These are phyloP conservation scores for Alloscopus bannaensis DNA, from an alignment of 2,888 invertebrate genomes.

Conservation along the genomic window DNA sequence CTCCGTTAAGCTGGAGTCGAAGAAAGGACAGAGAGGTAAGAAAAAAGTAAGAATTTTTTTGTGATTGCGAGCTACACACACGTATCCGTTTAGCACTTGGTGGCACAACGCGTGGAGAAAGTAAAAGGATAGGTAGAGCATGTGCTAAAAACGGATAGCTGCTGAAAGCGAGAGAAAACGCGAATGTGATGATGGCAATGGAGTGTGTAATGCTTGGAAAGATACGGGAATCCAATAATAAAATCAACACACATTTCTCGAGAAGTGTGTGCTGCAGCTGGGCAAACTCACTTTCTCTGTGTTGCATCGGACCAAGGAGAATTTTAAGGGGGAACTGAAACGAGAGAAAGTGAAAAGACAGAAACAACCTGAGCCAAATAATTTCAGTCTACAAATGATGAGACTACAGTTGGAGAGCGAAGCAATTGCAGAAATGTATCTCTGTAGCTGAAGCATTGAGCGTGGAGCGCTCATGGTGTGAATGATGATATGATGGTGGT, in stretches of 20 bases:
- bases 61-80: no score
- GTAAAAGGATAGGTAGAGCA: no score
- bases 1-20: no score
- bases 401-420: no score
- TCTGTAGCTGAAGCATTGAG: no score
- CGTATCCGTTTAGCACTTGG: no score
- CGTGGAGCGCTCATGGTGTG: no score
- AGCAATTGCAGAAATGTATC: no score
- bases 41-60: no score
- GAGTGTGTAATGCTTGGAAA: slow-evolving; percentile 1
- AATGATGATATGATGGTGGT: no score
- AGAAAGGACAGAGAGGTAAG: no score
- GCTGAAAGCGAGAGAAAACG: slow-evolving; percentile 3
- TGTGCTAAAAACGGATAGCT: not conserved
- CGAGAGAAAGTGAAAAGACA: not conserved
- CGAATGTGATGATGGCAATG: not conserved
- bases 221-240: not conserved
- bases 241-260: not conserved
- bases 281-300: not conserved
- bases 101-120: no score
- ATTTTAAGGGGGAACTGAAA: slow-evolving; percentile 1
- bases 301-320: not conserved
- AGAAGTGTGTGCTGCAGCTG: not conserved
- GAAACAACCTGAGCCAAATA: slow-evolving; percentile 1
- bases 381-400: not conserved